Evolutionary conservation across 2,797 vertebrate genomes (phyloP), one percentile per base, ranked within the genome.

Genomic region (Chloroceryle inda): DNA sequence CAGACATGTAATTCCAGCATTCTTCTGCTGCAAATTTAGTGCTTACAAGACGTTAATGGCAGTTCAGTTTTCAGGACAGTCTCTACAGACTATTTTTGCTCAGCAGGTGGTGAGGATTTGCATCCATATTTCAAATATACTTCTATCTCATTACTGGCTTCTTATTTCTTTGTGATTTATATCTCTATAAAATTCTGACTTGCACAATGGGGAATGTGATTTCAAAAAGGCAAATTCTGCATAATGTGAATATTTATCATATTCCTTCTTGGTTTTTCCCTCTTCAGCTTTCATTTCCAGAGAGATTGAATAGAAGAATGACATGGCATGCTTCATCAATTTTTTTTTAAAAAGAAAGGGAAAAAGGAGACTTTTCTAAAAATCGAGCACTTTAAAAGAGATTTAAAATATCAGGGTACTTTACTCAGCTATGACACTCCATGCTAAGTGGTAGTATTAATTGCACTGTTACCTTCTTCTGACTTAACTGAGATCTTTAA

Each of bases 101-200:
- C 98, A 97, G 97, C 96, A 98, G 97, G 97, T 98, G 97, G 95
- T 96, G 92, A 94, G 89, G 95, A 98, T 98, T 97, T 97, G 96
- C 95, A 98, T 98, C 94, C 92, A 97, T 98, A 98, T 98, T 98
- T 98, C 97, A 98, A 96, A 96, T 96, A 96, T 95, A 98, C 92
- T 97, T 98, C 97, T 97, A 87, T 97, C 98, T 98, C 96, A 98
- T 98, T 98, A 97, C 97, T 80, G 40, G 93, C 77, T 98, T 97
- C 97, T 98, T 98, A 98, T 97, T 98, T 98, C 97, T 97, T 97
- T 88, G 75, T 98, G 97, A 98, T 98, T 98, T 98, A 98, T 98
- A 63, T 95, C 90, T 96, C 97, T 96, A 98, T 97, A 97, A 98
- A 98, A 97, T 96, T 96, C 86, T 81, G 94, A 76, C 94, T 97